Evolutionary conservation across 2,797 vertebrate genomes (phyloP).

Genomic region (Gobio occitaniae): DNA sequence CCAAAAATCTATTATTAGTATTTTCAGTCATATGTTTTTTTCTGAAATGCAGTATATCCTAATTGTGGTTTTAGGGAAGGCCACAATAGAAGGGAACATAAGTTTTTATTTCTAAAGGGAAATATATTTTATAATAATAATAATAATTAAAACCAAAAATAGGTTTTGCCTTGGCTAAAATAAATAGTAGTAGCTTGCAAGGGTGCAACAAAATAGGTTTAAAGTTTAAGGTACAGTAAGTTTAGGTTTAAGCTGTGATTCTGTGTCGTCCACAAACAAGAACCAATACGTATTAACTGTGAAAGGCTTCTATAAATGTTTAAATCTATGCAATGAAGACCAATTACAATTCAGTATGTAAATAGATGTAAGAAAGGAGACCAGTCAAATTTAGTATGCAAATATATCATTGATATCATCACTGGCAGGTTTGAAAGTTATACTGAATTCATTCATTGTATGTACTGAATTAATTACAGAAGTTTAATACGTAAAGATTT

Average conservation of each 20-base stretch:
- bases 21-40: conserved; percentile 5
- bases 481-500: background rate
- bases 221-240: background rate
- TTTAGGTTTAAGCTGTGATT: background rate
- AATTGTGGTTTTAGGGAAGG: background rate
- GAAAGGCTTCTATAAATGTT: background rate
- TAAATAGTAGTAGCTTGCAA: background rate
- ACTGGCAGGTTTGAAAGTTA: background rate
- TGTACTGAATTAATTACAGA: background rate
- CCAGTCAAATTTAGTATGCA: background rate
- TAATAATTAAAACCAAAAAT: background rate
- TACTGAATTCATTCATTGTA: background rate
- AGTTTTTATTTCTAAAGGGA: conserved; percentile 8
- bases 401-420: background rate
- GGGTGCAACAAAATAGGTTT: background rate
- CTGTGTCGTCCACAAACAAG: background rate
- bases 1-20: background rate
- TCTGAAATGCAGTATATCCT: background rate
- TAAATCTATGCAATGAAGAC: background rate
- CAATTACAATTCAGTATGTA: background rate
- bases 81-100: background rate
- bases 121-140: background rate
- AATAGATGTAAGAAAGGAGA: background rate
- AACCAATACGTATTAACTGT: background rate
- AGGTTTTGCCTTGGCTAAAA: background rate